Conservation (phyloP, 2,888 invertebrate species). For the Caenorhabditis angaria region DNA sequence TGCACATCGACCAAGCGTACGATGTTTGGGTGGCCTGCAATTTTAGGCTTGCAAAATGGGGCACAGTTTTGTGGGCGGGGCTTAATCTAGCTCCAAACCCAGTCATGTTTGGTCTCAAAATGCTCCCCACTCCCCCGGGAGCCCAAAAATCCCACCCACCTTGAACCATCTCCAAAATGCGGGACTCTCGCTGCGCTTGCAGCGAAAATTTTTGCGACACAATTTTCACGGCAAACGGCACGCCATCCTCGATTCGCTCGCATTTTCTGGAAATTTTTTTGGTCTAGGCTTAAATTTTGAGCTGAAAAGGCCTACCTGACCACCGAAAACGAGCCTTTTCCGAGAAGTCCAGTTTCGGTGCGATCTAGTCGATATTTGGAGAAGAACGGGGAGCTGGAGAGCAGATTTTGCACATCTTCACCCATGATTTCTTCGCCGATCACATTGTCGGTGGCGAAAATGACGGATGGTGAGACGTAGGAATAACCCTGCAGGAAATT, state of each 20-base stretch:
- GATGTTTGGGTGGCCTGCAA: constrained; percentile 89
- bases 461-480: constrained; percentile 89
- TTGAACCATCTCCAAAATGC: constrained; percentile 81
- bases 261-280: too few species aligned
- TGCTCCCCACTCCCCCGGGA: too few species aligned
- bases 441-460: constrained; percentile 80
- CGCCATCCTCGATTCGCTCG: constrained; percentile 80
- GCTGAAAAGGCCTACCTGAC: too few species aligned
- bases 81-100: too few species aligned
- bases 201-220: constrained; percentile 77
- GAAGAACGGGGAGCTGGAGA: constrained; percentile 85
- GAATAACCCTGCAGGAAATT: constrained; percentile 83
- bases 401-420: constrained; percentile 53
- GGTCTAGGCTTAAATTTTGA: too few species aligned
- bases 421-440: constrained; percentile 79
- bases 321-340: constrained; percentile 89
- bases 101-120: too few species aligned
- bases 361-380: constrained; percentile 83
- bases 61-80: too few species aligned
- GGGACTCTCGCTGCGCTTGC: constrained; percentile 80
- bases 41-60: too few species aligned
- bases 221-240: constrained; percentile 88
- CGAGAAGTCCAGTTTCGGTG: constrained; percentile 79
- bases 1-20: constrained; percentile 86
- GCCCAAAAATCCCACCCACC: too few species aligned